phyloP scores from a whole-genome alignment of 2,113 vertebrate species.

The Dipodomys merriami region DNA sequence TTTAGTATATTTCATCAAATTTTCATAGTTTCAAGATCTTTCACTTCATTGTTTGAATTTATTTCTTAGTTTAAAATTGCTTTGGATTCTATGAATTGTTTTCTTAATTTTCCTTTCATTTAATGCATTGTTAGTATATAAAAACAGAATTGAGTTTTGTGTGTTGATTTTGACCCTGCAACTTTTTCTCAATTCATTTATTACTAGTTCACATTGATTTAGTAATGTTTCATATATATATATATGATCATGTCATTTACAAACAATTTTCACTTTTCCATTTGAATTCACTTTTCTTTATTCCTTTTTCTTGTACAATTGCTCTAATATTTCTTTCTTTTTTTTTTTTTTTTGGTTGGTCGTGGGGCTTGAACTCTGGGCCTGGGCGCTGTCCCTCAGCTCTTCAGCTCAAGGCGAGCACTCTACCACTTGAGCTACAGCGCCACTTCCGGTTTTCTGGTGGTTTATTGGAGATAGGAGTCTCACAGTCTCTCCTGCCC shows the following conservation, averaged over 20 bases:
- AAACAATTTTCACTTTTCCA: background rate
- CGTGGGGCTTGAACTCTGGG: too few relatives aligned
- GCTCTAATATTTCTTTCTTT: background rate
- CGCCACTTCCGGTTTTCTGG: too few relatives aligned
- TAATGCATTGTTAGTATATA: background rate
- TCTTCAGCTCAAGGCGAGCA: too few relatives aligned
- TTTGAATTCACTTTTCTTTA: background rate
- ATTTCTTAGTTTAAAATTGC: background rate
- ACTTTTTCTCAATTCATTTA: background rate
- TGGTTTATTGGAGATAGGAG: too few relatives aligned
- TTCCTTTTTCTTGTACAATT: background rate
- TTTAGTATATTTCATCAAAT: background rate
- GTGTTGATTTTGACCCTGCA: background rate
- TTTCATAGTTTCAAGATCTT: background rate
- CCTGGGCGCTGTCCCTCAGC: too few relatives aligned
- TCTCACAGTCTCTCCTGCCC: too few relatives aligned
- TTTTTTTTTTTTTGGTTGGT: too few relatives aligned
- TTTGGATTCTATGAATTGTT: background rate
- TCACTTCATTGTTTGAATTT: background rate
- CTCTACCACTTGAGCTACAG: too few relatives aligned
- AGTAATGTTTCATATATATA: background rate
- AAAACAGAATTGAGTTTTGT: too few relatives aligned
- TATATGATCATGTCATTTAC: background rate
- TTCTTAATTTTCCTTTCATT: background rate
- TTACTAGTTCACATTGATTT: background rate